Evolutionary conservation across 2,797 vertebrate genomes (phyloP), one percentile per base, ranked within the genome.

Genomic region (Allobates femoralis): DNA sequence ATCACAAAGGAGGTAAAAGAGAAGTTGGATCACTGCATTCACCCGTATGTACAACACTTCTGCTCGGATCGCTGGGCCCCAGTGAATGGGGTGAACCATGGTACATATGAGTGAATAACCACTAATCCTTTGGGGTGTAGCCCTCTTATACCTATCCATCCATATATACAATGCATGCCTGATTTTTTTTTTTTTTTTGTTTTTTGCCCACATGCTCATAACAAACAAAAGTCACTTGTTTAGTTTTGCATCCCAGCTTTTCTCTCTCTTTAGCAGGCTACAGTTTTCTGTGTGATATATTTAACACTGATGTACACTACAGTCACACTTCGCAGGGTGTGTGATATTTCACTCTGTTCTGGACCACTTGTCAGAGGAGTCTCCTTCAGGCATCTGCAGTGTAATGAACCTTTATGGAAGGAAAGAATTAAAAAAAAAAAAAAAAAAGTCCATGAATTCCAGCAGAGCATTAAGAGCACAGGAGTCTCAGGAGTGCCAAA

Each of bases 301-400:
- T 23, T 41, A 41, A 23, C 67, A 71, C 3, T 19, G 21, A 32
- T 32, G 66, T 16, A 71, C 34, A 23, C 41, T 74, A 26, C 71
- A 26, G 71, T 50, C 34, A n/a, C 37, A 46, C 71, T 16, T 50
- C 46, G n/a, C 71, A 28, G 71, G 71, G 71, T 7, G 71, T 74
- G 71, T 14, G 71, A 74, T 15, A 74, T 50, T 74, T 50, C 26
- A 74, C 71, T 74, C 41, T n/a, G 51, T 56, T 78, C 75, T 58
- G 51, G 8, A 34, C 56, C 75, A 32, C 56, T 55, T 78, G 50
- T 78, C 18, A 77, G 28, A 30, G 74, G 18, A 26, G 37, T 74
- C 71, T 74, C 71, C 71, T 74, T 74, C 41, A 74, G 51, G 51
- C 53, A 34, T 2, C 16, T 34, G 32, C 51, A 78, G 32, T 34